Evolutionary conservation across 2,888 invertebrate genomes (phyloP).

Genomic region (Encarsia formosa): DNA sequence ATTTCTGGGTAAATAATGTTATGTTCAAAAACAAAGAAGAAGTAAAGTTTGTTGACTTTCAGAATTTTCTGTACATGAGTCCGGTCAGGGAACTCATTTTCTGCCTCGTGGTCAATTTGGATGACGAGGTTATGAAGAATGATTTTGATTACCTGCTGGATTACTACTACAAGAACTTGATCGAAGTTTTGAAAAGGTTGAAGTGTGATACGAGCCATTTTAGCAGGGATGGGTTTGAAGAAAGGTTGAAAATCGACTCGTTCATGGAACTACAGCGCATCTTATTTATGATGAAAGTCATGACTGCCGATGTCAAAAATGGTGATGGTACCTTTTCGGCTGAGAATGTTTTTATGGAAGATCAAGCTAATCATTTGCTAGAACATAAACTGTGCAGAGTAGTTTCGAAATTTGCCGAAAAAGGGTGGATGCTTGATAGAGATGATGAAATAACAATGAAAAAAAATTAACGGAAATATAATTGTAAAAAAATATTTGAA

Average conservation of each 20-base stretch:
- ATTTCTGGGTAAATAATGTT: slow-evolving; percentile 62
- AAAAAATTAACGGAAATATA: too few relatives aligned
- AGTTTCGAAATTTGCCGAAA: slow-evolving; percentile 1
- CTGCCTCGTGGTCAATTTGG: slow-evolving; percentile 56
- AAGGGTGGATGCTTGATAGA: slow-evolving; percentile 5
- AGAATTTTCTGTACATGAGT: slow-evolving; percentile 56
- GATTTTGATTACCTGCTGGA: slow-evolving; percentile 54
- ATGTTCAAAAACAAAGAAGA: slow-evolving; percentile 53
- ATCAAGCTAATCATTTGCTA: background rate
- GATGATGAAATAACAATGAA: too few relatives aligned
- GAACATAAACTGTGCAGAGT: background rate
- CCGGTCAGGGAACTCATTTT: slow-evolving; percentile 56
- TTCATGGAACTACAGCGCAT: slow-evolving; percentile 36
- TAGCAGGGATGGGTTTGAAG: slow-evolving; percentile 32
- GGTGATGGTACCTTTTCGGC: background rate
- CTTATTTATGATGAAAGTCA: slow-evolving; percentile 36
- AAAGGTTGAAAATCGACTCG: slow-evolving; percentile 32
- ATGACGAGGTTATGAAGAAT: slow-evolving; percentile 48
- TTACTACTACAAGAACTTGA: slow-evolving; percentile 54
- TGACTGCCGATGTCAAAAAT: slow-evolving; percentile 28
- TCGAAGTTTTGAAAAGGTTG: slow-evolving; percentile 49
- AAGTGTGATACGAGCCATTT: slow-evolving; percentile 43
- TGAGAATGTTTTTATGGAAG: background rate
- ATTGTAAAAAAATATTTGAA: too few relatives aligned
- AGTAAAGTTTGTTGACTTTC: slow-evolving; percentile 48